Base-by-base conservation (phyloP, 2,797 vertebrate genomes). In the Pelochelys cantorii region DNA sequence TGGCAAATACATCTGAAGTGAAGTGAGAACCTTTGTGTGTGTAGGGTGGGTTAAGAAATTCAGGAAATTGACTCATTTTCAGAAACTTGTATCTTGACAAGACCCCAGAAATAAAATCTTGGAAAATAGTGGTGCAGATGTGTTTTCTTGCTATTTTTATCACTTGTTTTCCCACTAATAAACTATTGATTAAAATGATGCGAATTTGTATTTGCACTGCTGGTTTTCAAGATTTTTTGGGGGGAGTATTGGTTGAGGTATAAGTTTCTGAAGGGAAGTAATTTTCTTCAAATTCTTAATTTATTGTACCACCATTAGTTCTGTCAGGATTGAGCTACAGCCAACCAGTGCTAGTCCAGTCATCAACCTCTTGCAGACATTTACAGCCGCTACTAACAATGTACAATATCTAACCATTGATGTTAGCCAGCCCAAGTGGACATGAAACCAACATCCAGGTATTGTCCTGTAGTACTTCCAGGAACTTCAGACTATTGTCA, bases 401-500 rank as follows among this genome's bases (percentile, higher is more conserved):
- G 68, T 1, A 9, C 1, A 0, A 22, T 34, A 13, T 10, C 48
- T 81, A 8, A 27, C 11, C 55, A 4, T 1, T 0, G 10, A 20
- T 22, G 22, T 84, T 71, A 2, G 11, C 11, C 1, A 4, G 22
- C 60, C 71, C 48, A 10, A 48, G 55, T 37, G 85, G 37, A 11
- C 11, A 4, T 79, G 55, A 31, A 17, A 55, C 54, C 0, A 0
- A 4, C n/a, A 2, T 1, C 65, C 34, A 71, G 34, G 22, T 34
- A 59, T 9, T 1, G 15, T 55, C 37, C 68, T 37, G 54, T 77
- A 78, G 23, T 54, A 54, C 52, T 52, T 15, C 25, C 75, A 34
- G 23, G 5, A 48, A 13, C 22, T 60, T 27, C 37, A 42, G 37
- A 18, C 57, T 2, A 17, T 9, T 2, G 29, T 34, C 42, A 25